Evolutionary conservation across 2,113 vertebrate genomes (phyloP).

Genomic region (Paramisgurnus dabryanus): DNA sequence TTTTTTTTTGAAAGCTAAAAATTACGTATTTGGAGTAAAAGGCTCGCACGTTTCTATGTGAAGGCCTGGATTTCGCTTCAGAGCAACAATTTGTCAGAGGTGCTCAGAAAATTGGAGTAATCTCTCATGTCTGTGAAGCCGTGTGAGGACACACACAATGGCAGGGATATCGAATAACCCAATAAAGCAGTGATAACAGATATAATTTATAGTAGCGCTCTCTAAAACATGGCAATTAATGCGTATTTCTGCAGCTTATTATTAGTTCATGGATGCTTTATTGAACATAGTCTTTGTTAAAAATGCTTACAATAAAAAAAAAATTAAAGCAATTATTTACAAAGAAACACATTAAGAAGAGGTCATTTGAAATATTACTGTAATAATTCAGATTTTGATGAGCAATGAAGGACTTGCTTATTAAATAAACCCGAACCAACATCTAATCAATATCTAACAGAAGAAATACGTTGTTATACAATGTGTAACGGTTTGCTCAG

Average conservation of each 20-base stretch:
- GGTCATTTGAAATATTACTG: background rate
- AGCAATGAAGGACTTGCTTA: background rate
- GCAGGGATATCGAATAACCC: background rate
- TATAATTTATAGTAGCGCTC: constrained; percentile 1
- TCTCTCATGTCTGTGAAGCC: constrained; percentile 1
- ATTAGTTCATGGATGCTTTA: background rate
- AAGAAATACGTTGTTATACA: constrained; percentile 13
- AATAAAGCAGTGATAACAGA: background rate
- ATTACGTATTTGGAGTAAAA: constrained; percentile 42
- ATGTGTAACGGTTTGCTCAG: background rate
- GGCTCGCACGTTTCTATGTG: constrained; percentile 22
- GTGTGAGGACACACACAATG: constrained; percentile 25
- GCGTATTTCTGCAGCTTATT: background rate
- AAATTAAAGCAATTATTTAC: too few species aligned
- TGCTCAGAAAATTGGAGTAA: constrained; percentile 22
- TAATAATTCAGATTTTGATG: constrained; percentile 17
- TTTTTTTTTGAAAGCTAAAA: constrained; percentile 43
- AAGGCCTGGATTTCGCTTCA: constrained; percentile 11
- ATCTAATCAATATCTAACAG: background rate
- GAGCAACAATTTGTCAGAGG: constrained; percentile 17
- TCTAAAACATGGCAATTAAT: background rate
- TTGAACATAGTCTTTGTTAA: background rate
- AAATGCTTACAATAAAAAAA: background rate
- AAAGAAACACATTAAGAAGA: background rate
- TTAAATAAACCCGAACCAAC: background rate